A percentile compares a stretch with the other conserved stretches of the same genome.
These are phyloP conservation scores for Acrossocheilus wenchowensis DNA, from an alignment of 2,797 vertebrate species.

Conservation along the genomic window DNA sequence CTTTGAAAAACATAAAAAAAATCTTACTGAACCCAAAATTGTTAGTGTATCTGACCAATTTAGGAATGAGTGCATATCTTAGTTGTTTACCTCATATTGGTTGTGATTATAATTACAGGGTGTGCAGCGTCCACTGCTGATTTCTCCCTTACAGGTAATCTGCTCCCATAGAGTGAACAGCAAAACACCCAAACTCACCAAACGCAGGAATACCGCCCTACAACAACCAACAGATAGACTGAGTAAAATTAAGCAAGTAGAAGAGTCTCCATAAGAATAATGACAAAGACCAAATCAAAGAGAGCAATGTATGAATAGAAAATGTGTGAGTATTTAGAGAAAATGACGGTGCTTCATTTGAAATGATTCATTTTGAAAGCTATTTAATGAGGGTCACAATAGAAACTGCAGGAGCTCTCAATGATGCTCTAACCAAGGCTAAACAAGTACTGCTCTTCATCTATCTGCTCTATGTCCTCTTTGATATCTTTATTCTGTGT, in stretches of 20 bases:
- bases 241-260: neutral
- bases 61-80: no score
- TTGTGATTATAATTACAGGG: slow-evolving; percentile 78
- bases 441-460: slow-evolving; percentile 16
- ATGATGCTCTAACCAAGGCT: slow-evolving; percentile 7
- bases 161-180: slow-evolving; percentile 82
- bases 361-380: slow-evolving; percentile 17
- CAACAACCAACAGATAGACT: slow-evolving; percentile 17
- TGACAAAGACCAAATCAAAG: slow-evolving; percentile 2
- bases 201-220: slow-evolving; percentile 85
- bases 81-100: slow-evolving; percentile 72
- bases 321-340: neutral
- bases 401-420: slow-evolving; percentile 10
- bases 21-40: no score
- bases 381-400: neutral
- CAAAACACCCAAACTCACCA: slow-evolving; percentile 82
- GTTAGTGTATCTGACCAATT: no score
- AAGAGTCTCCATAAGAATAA: neutral
- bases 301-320: neutral
- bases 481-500: neutral
- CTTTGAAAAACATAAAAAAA: no score
- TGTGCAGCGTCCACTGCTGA: slow-evolving; percentile 16
- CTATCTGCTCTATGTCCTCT: slow-evolving; percentile 10
- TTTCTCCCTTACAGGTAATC: slow-evolving; percentile 80
- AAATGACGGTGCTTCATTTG: neutral